Evolutionary conservation across 2,888 invertebrate genomes (phyloP), one percentile per base, ranked within the genome.

Genomic region (Molorchus minor): DNA sequence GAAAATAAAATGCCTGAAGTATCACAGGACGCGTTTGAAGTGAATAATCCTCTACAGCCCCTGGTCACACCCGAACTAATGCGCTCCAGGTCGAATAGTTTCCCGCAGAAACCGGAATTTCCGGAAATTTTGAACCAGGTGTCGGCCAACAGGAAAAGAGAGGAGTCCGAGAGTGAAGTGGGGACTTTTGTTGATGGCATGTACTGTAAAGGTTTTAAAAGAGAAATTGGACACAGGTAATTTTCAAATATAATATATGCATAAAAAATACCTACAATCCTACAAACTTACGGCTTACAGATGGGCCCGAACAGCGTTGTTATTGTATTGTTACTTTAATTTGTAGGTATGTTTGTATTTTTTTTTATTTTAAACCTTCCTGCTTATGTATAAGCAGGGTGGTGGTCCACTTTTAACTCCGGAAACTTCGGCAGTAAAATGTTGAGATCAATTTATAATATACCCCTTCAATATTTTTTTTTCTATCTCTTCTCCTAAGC

Each of bases 141-240:
- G 35, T 40, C 40, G 10, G 12, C 17, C 20, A 49, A 30, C 51
- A 54, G 59, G 12, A 47, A 53, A 36, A 33, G 62, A 15, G 63
- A 63, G 12, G 53, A 33, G 7, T 61, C 59, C 2, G 63, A 63
- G n/a, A 62, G 65, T 29, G 62, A 62, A 7, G 13, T 53, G 43
- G 61, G 7, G 0, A 41, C 8, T 41, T 52, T 41, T 13, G 13
- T 19, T 1, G 13, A 19, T 20, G 40, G 7, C 2, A 20, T 30
- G n/a, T 17, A 52, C 17, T 19, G 10, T 8, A 40, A 51, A 12
- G 57, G 61, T 20, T 63, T 63, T 77, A 84, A 83, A 71, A 80
- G 87, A 68, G 83, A 82, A 20, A 75, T 85, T 12, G 82, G 84
- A 44, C 86, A 87, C 83, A 87, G 87, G 87, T 87, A 79, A 72